These are phyloP conservation scores for Morus bassanus DNA, from an alignment of 2,797 vertebrate genomes.

Conservation along the genomic window DNA sequence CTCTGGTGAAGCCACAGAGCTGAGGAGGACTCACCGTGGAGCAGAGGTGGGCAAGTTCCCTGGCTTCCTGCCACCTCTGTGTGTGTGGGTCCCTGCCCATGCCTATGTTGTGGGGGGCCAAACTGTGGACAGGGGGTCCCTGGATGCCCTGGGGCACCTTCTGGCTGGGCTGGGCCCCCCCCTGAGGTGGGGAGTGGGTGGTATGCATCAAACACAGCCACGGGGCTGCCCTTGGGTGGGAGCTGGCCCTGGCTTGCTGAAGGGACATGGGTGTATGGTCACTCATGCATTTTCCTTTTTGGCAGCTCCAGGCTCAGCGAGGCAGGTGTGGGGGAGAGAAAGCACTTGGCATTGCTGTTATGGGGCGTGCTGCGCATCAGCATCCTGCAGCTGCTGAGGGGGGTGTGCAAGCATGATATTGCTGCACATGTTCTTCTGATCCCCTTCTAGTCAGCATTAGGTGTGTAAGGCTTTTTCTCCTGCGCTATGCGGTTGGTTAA, in stretches of 20 bases:
- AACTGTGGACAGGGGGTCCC: rapidly evolving
- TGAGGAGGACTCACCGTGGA: rapidly evolving
- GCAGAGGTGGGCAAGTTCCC: not conserved
- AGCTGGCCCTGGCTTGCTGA: not conserved
- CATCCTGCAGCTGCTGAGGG: not conserved
- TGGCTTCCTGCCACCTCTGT: not conserved
- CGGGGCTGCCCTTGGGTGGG: not conserved
- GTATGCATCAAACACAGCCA: not conserved
- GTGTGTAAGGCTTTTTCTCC: not conserved
- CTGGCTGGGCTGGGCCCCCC: not conserved
- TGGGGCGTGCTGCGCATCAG: rapidly evolving
- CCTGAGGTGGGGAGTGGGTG: rapidly evolving
- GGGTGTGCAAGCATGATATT: rapidly evolving
- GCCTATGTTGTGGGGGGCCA: not conserved
- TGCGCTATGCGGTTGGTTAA: not conserved
- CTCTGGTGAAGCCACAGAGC: not conserved
- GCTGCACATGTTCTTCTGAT: not conserved
- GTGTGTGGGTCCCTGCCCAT: rapidly evolving
- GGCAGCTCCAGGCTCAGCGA: not conserved
- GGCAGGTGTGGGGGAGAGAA: no score
- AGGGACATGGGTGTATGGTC: rapidly evolving
- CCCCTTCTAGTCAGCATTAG: not conserved
- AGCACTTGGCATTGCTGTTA: not conserved
- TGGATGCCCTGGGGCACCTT: not conserved
- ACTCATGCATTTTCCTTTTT: not conserved